phyloP scores from a whole-genome alignment of 2,888 invertebrate genomes.

The Lathronympha strigana region DNA sequence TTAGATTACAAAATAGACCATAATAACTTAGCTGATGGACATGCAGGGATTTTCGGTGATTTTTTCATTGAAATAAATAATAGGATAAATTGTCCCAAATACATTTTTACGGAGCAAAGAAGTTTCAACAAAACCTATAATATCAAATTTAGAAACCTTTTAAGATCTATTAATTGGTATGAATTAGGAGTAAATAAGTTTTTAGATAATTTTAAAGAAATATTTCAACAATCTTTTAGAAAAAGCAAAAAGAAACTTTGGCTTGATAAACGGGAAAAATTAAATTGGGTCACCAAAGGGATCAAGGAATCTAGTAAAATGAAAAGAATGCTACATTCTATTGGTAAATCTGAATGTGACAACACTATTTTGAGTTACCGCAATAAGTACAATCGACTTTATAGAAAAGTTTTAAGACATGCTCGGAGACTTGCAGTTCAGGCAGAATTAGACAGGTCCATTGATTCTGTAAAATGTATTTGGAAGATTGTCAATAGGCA shows the following conservation, averaged over 20 bases:
- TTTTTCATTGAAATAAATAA: not conserved
- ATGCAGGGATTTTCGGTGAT: slow-evolving; percentile 4
- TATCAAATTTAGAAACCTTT: not conserved
- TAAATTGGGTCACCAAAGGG: not conserved
- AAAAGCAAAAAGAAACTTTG: not conserved
- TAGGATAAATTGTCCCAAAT: not conserved
- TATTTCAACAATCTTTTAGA: not conserved
- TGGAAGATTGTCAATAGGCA: not conserved
- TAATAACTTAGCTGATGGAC: slow-evolving; percentile 8
- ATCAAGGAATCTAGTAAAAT: not conserved
- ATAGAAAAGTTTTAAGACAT: slow-evolving; percentile 6
- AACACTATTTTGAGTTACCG: not conserved
- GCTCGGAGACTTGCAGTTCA: slow-evolving; percentile 3
- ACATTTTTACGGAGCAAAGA: not conserved
- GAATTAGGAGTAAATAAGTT: slow-evolving; percentile 3
- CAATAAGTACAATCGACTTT: not conserved
- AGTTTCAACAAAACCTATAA: slow-evolving; percentile 2
- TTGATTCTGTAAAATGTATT: not conserved
- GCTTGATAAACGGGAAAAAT: not conserved
- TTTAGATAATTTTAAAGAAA: not conserved
- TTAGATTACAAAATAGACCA: not conserved
- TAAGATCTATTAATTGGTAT: not conserved
- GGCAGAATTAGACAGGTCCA: not conserved
- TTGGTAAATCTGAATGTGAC: not conserved
- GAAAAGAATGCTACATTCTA: not conserved